Conservation (phyloP, 2,888 invertebrate species). For the Folsomia manolachei region DNA sequence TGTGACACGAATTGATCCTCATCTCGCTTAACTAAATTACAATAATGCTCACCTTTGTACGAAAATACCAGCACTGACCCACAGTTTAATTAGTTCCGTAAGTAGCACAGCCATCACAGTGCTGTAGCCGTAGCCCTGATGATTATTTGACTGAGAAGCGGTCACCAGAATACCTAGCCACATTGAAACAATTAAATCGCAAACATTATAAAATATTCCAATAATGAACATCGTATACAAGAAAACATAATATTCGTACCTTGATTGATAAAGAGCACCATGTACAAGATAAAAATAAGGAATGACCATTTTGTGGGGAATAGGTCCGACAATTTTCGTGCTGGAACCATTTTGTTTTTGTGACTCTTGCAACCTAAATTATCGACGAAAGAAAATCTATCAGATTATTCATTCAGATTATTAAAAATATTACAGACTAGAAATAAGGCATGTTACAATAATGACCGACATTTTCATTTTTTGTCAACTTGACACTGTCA, state of each 20-base stretch:
- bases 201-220: not conserved
- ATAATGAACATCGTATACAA: not conserved
- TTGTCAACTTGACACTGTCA: no score
- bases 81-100: conserved; percentile 80
- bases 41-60: conserved; percentile 54
- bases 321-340: conserved; percentile 59
- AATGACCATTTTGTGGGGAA: conserved; percentile 81
- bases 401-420: no score
- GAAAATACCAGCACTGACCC: conserved; percentile 68
- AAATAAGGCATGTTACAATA: no score
- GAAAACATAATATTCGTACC: conserved; percentile 63
- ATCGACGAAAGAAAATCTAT: no score
- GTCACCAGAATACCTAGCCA: conserved; percentile 83
- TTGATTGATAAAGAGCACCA: conserved; percentile 86
- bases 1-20: no score
- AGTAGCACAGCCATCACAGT: conserved; percentile 82
- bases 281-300: conserved; percentile 77
- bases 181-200: not conserved
- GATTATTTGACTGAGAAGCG: conserved; percentile 72
- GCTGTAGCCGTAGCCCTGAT: conserved; percentile 80
- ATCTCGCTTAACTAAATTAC: conserved; percentile 13
- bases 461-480: no score
- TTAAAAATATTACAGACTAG: no score
- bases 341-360: not conserved
- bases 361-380: no score